phyloP scores from a whole-genome alignment of 2,888 invertebrate species.

The Nymphalis urticae region DNA sequence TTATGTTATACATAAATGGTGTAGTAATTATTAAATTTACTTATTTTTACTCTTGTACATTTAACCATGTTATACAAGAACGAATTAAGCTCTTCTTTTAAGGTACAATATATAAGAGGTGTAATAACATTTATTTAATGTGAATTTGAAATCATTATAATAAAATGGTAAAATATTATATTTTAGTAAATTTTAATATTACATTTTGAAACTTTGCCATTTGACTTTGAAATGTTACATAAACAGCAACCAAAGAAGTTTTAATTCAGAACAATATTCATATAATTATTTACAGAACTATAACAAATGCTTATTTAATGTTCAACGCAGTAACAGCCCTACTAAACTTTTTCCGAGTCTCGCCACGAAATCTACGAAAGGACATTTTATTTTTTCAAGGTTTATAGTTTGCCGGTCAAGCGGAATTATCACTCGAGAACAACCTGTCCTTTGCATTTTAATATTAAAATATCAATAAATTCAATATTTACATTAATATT shows the following conservation, averaged over 20 bases:
- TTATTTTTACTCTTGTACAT: neutral
- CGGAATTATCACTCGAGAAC: slow-evolving; percentile 8
- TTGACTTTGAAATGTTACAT: too few relatives aligned
- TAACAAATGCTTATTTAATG: neutral
- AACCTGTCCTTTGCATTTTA: neutral
- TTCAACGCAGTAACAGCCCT: neutral
- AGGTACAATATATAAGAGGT: too few relatives aligned
- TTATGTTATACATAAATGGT: slow-evolving; percentile 3
- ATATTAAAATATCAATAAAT: slow-evolving; percentile 1
- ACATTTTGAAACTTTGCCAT: too few relatives aligned
- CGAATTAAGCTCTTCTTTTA: neutral
- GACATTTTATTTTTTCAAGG: slow-evolving; percentile 8
- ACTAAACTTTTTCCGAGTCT: neutral
- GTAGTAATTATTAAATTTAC: neutral
- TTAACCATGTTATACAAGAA: neutral
- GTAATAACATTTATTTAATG: too few relatives aligned
- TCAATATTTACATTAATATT: neutral
- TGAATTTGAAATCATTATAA: too few relatives aligned
- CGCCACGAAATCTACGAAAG: neutral
- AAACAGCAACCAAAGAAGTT: neutral
- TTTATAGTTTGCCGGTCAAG: slow-evolving; percentile 1
- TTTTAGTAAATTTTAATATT: too few relatives aligned
- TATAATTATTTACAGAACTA: neutral
- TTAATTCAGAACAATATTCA: neutral
- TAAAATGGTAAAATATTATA: too few relatives aligned